Conservation (phyloP, 2,888 invertebrate genomes). For the Acanthacorydalis orientalis region DNA sequence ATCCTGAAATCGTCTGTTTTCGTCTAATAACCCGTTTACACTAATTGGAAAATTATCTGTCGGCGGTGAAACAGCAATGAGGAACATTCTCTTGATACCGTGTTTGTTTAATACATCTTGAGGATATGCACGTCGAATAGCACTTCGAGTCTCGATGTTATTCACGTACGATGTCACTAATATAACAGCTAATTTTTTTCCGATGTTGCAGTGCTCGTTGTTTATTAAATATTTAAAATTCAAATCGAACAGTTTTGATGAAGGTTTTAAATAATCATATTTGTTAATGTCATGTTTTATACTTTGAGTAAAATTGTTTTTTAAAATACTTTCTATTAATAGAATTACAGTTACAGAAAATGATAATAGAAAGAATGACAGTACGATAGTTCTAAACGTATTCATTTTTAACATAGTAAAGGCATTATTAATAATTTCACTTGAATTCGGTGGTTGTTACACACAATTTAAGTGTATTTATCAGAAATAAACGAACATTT, state of each 20-base stretch:
- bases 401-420: neutral
- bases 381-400: neutral
- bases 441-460: too few relatives aligned
- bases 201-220: conserved; percentile 10
- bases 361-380: neutral
- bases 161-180: conserved; percentile 65
- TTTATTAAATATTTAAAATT: conserved; percentile 15
- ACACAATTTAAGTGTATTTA: too few relatives aligned
- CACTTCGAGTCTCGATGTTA: conserved; percentile 49
- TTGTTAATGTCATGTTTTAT: neutral
- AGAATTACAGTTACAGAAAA: neutral
- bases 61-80: conserved; percentile 42
- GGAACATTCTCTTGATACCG: conserved; percentile 46
- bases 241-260: conserved; percentile 15
- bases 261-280: neutral
- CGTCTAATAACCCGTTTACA: conserved; percentile 41
- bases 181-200: conserved; percentile 24
- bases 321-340: neutral
- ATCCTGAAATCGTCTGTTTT: conserved; percentile 46
- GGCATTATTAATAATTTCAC: too few relatives aligned
- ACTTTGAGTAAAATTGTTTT: neutral
- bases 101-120: conserved; percentile 35
- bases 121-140: conserved; percentile 50
- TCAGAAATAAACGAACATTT: too few relatives aligned
- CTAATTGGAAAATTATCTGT: conserved; percentile 30